Conservation (phyloP, 2,888 invertebrate species). For the Hetaerina titia region DNA sequence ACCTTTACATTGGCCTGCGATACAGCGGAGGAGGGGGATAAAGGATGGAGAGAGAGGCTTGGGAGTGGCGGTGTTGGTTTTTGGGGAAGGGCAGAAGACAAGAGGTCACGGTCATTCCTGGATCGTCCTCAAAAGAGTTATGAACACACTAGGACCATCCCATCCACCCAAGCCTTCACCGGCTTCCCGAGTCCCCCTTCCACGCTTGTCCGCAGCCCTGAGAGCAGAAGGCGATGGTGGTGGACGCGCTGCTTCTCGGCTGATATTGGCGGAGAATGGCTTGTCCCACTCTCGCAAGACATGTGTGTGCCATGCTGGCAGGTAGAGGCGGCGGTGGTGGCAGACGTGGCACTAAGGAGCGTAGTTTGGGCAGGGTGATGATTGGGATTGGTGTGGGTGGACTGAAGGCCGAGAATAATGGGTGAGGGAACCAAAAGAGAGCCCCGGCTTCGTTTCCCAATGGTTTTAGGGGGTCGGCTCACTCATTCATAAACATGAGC, state of each 20-base stretch:
- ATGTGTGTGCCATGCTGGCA: background rate
- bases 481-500: slow-evolving; percentile 18
- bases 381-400: background rate
- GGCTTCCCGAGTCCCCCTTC: background rate
- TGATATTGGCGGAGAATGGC: background rate
- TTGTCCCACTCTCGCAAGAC: slow-evolving; percentile 1
- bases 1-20: background rate
- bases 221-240: too few relatives aligned
- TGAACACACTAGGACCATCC: background rate
- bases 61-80: background rate
- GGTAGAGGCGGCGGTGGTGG: background rate
- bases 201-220: background rate
- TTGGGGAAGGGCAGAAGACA: background rate
- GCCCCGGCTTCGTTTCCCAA: slow-evolving; percentile 15
- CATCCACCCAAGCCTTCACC: background rate
- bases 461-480: background rate
- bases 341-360: background rate
- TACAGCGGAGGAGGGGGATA: background rate
- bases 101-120: background rate
- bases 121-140: slow-evolving; percentile 4
- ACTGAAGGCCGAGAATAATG: background rate
- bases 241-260: background rate
- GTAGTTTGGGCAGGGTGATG: background rate
- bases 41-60: background rate
- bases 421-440: background rate